A percentile compares a stretch with the other conserved stretches of the same genome.
Evolutionary conservation across 2,888 invertebrate genomes (phyloP).

Genomic region (Crossocerus cetratus): DNA sequence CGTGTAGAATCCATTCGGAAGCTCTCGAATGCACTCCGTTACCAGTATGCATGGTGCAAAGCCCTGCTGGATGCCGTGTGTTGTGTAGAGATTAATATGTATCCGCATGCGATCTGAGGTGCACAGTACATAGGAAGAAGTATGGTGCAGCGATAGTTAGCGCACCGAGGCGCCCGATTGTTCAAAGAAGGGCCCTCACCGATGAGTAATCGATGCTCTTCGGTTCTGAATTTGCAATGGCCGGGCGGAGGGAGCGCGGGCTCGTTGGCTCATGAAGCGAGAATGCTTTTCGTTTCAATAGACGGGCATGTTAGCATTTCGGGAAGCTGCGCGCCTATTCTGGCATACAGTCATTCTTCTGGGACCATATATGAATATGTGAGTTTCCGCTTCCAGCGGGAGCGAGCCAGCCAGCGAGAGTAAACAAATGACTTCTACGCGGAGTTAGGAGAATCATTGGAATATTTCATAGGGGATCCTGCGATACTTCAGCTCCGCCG

Average conservation of each 20-base stretch:
- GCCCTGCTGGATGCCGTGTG: slow-evolving; percentile 26
- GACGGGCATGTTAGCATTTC: too few species aligned
- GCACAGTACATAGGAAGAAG: not conserved
- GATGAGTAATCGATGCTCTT: slow-evolving; percentile 14
- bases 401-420: too few species aligned
- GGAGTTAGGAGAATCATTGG: too few species aligned
- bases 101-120: slow-evolving; percentile 57
- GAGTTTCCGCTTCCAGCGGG: not conserved
- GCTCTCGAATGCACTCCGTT: slow-evolving; percentile 24
- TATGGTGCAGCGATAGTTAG: slow-evolving; percentile 10
- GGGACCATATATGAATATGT: not conserved
- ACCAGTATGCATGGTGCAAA: slow-evolving; percentile 40
- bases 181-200: slow-evolving; percentile 24
- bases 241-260: slow-evolving; percentile 24
- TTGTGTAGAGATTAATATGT: slow-evolving; percentile 50
- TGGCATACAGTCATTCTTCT: too few species aligned
- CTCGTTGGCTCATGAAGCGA: not conserved
- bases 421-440: too few species aligned
- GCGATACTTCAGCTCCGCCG: slow-evolving; percentile 18
- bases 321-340: too few species aligned
- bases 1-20: slow-evolving; percentile 45
- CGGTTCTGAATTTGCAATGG: slow-evolving; percentile 34
- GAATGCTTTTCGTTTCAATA: not conserved
- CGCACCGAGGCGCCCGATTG: slow-evolving; percentile 48
- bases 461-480: too few species aligned